Evolutionary conservation across 2,113 vertebrate genomes (phyloP).

Genomic region (Eudyptes chrysolophus): DNA sequence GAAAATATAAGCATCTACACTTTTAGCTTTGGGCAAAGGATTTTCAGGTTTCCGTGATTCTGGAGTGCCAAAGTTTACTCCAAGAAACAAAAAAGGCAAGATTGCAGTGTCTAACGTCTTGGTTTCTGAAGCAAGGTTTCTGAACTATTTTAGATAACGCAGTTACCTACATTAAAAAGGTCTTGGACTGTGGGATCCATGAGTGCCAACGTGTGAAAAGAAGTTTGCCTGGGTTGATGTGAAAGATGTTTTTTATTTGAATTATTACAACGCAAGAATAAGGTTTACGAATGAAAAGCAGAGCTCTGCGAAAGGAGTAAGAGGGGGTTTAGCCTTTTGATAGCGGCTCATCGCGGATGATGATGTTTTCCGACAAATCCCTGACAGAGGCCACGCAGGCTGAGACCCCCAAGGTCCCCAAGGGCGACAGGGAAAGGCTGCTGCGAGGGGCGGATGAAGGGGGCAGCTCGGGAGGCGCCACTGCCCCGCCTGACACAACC

Average conservation of each 20-base stretch:
- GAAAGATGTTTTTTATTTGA: background rate
- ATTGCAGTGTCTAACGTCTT: rapidly evolving
- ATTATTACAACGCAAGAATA: rapidly evolving
- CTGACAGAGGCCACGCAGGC: background rate
- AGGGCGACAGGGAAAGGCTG: background rate
- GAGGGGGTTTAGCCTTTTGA: no score
- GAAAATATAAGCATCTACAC: background rate
- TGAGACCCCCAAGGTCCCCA: rapidly evolving
- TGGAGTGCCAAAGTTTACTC: background rate
- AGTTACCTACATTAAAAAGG: background rate
- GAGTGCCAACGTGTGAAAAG: background rate
- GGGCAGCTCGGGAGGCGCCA: background rate
- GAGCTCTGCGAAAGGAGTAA: background rate
- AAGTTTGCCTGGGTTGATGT: background rate
- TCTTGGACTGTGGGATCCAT: background rate
- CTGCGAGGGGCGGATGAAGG: rapidly evolving
- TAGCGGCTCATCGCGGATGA: rapidly evolving
- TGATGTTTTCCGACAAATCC: rapidly evolving
- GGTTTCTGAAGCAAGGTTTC: background rate
- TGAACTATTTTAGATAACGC: background rate
- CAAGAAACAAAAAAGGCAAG: background rate
- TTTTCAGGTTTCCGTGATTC: background rate
- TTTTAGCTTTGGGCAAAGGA: background rate
- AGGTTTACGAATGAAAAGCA: rapidly evolving
- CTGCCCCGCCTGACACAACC: background rate